Conservation (phyloP, 2,113 vertebrate species). For the Patagioenas fasciata region DNA sequence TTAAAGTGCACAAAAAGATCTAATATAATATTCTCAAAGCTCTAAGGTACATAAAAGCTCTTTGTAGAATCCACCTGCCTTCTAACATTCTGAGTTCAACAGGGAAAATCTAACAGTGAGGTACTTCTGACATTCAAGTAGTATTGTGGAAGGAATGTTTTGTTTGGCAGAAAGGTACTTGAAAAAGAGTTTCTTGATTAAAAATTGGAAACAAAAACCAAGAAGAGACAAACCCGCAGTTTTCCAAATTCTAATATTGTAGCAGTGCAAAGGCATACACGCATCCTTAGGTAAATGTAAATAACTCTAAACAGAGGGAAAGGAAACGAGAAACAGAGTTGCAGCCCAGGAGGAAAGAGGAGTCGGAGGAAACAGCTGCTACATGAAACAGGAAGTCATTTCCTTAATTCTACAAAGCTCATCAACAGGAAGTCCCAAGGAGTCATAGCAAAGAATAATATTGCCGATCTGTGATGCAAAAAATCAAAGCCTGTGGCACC, state of each 20-base stretch:
- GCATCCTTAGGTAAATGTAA: neutral
- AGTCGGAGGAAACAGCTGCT: neutral
- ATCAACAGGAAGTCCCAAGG: neutral
- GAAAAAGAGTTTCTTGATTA: neutral
- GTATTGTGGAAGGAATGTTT: neutral
- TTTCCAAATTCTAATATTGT: neutral
- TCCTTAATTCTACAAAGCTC: neutral
- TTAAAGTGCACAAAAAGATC: slow-evolving; percentile 1
- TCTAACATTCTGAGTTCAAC: neutral
- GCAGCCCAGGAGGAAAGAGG: neutral
- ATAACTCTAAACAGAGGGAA: neutral
- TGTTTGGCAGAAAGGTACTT: neutral
- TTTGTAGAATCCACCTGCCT: neutral
- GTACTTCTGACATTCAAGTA: neutral
- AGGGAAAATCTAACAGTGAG: neutral
- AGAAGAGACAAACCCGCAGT: neutral
- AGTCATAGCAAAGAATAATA: neutral
- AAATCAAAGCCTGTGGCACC: neutral
- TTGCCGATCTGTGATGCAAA: neutral
- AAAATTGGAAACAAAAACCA: neutral
- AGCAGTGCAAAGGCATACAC: neutral
- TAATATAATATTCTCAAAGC: slow-evolving; percentile 28
- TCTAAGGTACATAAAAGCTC: neutral
- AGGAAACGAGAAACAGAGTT: neutral
- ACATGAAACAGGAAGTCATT: neutral